These are phyloP conservation scores for Musca vetustissima DNA, from an alignment of 1,140 invertebrate genomes.

Conservation along the genomic window DNA sequence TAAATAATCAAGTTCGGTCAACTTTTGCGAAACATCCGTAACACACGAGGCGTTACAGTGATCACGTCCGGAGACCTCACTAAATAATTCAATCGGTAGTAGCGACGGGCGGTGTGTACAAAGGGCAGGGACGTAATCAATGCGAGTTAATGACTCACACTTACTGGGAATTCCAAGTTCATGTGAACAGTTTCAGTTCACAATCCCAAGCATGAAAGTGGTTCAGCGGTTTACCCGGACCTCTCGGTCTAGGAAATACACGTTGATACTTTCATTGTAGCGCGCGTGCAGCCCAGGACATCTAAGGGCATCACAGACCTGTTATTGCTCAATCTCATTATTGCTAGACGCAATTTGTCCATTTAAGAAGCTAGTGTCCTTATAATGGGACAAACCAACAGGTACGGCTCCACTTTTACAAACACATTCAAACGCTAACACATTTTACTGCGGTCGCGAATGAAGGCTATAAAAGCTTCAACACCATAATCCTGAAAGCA, in stretches of 20 bases:
- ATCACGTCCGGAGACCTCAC: conserved; percentile 18
- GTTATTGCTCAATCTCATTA: conserved; percentile 28
- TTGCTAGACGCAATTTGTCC: conserved; percentile 27
- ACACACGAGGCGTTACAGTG: conserved; percentile 15
- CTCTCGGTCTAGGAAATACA: conserved; percentile 65
- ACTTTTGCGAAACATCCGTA: conserved; percentile 24
- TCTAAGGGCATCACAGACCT: conserved; percentile 27
- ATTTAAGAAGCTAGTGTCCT: conserved; percentile 27
- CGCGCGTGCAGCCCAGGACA: conserved; percentile 27
- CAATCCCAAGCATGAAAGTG: conserved; percentile 80
- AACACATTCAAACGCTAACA: too few species aligned
- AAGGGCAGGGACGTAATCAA: conserved; percentile 82
- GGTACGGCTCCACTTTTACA: conserved; percentile 68
- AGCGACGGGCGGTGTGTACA: conserved; percentile 87
- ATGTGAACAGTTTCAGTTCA: too few species aligned
- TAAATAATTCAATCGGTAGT: conserved; percentile 77
- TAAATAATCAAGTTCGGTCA: conserved; percentile 27
- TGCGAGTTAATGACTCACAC: too few species aligned
- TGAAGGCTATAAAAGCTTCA: too few species aligned
- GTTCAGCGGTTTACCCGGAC: conserved; percentile 75
- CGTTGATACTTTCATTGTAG: conserved; percentile 28
- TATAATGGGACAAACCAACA: conserved; percentile 27
- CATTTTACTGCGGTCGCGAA: too few species aligned
- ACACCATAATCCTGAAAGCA: too few species aligned
- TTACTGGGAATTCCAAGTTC: too few species aligned